Base-by-base conservation (phyloP, 2,113 vertebrate genomes). In the Cacatua alba region DNA sequence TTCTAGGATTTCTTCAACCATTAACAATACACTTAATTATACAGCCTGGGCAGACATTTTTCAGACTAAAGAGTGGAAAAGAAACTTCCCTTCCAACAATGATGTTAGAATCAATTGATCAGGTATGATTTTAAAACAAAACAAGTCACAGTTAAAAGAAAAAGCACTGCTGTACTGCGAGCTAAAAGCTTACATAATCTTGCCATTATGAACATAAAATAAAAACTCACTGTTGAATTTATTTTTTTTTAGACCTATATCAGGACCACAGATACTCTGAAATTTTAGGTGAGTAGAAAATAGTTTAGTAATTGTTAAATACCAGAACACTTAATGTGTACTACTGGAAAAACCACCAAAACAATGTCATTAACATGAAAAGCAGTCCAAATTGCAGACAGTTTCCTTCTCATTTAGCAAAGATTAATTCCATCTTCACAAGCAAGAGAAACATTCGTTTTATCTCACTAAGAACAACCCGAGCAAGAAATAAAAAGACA, bases 261-360 rank as follows among this genome's bases (percentile, higher is more conserved):
- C 12, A 14, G 64, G 48, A 29, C 29, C 21, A 53, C 37, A 81
- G 28, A 35, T 43, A 46, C 25, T 49, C 49, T 31, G 16, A 28
- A 18, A 18, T 67, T 62, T 37, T 55, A 29, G 26, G n/a, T 0
- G 11, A 64, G 75, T 25, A 65, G 49, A 89, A 94, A 88, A 87
- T 52, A 79, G 57, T 91, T 91, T n/a, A 91, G 23, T 69, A 90
- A 69, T 75, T 60, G 69, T 60, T 79, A 89, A 96, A 79, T 64
- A 72, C 86, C 37, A 7, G 91, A 95, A 95, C 81, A 82, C 52
- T 89, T 63, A 9, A 55, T 8, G 46, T 64, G 69, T 19, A 91
- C 60, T 91, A 86, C 83, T 69, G 62, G 91, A 95, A 95, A 64
- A 95, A 69, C 77, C 86, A 96, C 86, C 74, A 92, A 88, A 94